A percentile compares a stretch with the other conserved stretches of the same genome.
These are phyloP conservation scores for Elgonia sp. DNA, from an alignment of 2,888 invertebrate species.

Conservation along the genomic window DNA sequence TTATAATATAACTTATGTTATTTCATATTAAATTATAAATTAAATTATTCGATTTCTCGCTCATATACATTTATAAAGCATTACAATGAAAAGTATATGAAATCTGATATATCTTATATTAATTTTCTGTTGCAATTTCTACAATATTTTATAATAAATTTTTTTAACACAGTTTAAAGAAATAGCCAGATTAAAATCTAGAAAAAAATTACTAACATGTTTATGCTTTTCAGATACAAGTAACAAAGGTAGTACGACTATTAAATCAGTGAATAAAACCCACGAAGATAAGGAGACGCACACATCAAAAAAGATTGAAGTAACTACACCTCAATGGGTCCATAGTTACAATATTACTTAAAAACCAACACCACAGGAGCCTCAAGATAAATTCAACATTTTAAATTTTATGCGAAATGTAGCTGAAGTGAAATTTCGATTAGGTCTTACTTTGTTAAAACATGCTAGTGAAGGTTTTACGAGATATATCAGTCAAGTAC, in stretches of 20 bases:
- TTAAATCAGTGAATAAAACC: slow-evolving; percentile 11
- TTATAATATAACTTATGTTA: too few species aligned
- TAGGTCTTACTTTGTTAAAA: slow-evolving; percentile 91
- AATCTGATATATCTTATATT: too few species aligned
- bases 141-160: too few species aligned
- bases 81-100: too few species aligned
- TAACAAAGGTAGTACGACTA: slow-evolving; percentile 14
- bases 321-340: slow-evolving; percentile 79
- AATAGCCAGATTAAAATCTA: too few species aligned
- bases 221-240: background rate
- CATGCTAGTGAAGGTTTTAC: slow-evolving; percentile 91
- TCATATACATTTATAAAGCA: too few species aligned
- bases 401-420: slow-evolving; percentile 90
- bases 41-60: too few species aligned
- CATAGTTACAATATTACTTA: slow-evolving; percentile 73
- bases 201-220: background rate
- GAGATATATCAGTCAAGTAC: slow-evolving; percentile 89
- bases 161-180: too few species aligned
- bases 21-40: too few species aligned
- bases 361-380: slow-evolving; percentile 76
- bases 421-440: slow-evolving; percentile 90
- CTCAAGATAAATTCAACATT: slow-evolving; percentile 84
- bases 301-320: slow-evolving; percentile 70
- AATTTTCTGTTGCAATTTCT: too few species aligned
- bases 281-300: slow-evolving; percentile 44